Evolutionary conservation across 2,113 vertebrate species (phyloP), one percentile per base, ranked within the genome.

Genomic region (Tor tambroides): DNA sequence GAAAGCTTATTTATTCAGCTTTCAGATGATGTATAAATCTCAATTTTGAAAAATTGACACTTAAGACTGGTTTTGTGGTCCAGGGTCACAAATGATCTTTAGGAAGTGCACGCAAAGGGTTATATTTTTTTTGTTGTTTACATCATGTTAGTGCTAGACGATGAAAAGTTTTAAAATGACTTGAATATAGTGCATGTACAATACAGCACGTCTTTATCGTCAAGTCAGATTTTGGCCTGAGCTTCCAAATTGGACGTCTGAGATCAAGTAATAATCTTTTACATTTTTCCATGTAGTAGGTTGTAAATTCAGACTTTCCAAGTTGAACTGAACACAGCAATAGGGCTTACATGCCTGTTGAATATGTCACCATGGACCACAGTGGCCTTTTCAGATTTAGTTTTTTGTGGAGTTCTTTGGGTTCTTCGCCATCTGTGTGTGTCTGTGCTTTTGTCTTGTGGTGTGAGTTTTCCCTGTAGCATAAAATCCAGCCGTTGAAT

Each of bases 401-500:
- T 21, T 32, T 38, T 12, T 59, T 23, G 49, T 30, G 3, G 12
- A 32, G 17, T 56, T 54, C 28, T 78, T 15, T 9, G 3, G 5
- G 1, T 41, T 86, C 23, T 23, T 28, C 8, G 71, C 69, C 35
- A 26, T 59, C 43, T 46, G 43, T 81, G 14, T 35, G 3, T 69
- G 35, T 83, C 17, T 76, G 75, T 32, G 81, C 7, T 72, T 49
- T 38, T 46, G 30, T 80, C 49, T 76, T 79, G 19, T 3, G 1
- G 59, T 76, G 69, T 65, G 79, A 72, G 35, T 72, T 41, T 23
- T 11, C 10, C 35, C 9, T 38, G 19, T 74, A 75, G 65, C 1
- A 0, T 23, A 11, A 46, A 72, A 26, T 84, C 54, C 69, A 77
- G 38, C 17, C 32, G 28, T 51, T 89, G 85, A 88, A n/a, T 89